phyloP scores from a whole-genome alignment of 30 jellyfish, hydroid and myxozoan species.

The Cassiopea xamachana region DNA sequence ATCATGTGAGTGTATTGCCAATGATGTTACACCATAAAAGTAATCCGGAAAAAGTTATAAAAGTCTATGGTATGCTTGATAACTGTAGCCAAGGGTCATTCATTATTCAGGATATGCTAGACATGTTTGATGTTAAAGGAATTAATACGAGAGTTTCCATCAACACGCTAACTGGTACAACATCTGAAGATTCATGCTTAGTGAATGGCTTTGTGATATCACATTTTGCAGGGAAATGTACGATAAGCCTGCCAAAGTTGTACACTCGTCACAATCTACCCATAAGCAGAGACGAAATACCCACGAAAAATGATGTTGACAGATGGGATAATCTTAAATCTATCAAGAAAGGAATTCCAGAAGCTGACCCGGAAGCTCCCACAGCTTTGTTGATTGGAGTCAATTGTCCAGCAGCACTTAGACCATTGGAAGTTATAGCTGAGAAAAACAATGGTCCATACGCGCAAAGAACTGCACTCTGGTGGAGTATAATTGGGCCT shows the following conservation, averaged over 20 bases:
- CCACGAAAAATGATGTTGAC: constrained; percentile 12
- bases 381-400: constrained; percentile 34
- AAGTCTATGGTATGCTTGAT: constrained; percentile 29
- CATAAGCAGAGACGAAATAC: constrained; percentile 37
- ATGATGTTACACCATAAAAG: constrained; percentile 1
- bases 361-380: constrained; percentile 23
- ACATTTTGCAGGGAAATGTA: constrained; percentile 14
- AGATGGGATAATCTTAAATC: constrained; percentile 29
- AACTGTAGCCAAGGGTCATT: constrained; percentile 50
- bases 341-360: constrained; percentile 14
- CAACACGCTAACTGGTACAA: constrained; percentile 50
- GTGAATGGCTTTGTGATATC: constrained; percentile 50
- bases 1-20: constrained; percentile 8
- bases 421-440: constrained; percentile 16
- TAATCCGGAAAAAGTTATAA: constrained; percentile 3
- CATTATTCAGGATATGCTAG: constrained; percentile 23
- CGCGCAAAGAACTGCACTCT: constrained; percentile 51
- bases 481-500: constrained; percentile 54
- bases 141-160: constrained; percentile 20
- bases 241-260: constrained; percentile 33
- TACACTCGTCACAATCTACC: constrained; percentile 25
- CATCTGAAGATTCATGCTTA: constrained; percentile 26
- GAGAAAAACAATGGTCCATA: constrained; percentile 27
- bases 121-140: constrained; percentile 19
- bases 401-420: constrained; percentile 44